Percentiles rank a stretch among this genome's conserved stretches.
phyloP scores from a whole-genome alignment of 2,888 invertebrate species.

The Monochamus alternatus region DNA sequence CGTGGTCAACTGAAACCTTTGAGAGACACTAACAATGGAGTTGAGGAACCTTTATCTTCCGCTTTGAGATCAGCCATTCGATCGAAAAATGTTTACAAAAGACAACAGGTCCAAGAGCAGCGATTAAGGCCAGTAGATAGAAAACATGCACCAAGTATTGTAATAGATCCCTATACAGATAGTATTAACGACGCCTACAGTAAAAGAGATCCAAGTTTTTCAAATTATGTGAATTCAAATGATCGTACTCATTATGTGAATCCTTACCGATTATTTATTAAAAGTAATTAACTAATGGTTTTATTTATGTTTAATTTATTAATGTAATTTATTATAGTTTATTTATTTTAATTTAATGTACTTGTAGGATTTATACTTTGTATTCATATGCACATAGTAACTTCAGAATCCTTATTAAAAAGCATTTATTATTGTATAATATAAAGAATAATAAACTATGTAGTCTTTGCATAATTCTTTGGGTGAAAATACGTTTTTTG shows the following conservation, averaged over 20 bases:
- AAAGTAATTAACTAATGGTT: neutral
- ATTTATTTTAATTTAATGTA: neutral
- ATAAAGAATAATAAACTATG: too few species aligned
- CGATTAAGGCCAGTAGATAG: slow-evolving; percentile 39
- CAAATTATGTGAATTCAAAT: neutral
- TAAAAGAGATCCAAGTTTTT: neutral
- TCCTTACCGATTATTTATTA: slow-evolving; percentile 15
- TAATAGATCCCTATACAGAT: slow-evolving; percentile 1
- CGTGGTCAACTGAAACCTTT: slow-evolving; percentile 39
- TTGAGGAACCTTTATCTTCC: slow-evolving; percentile 17
- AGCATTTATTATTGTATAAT: too few species aligned
- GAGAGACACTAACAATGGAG: neutral
- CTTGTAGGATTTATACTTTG: neutral
- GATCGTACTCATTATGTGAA: neutral
- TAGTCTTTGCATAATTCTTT: too few species aligned
- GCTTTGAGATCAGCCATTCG: slow-evolving; percentile 34
- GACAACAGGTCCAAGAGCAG: slow-evolving; percentile 39
- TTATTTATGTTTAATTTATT: slow-evolving; percentile 10
- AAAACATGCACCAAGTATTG: neutral
- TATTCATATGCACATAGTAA: neutral
- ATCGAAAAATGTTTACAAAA: slow-evolving; percentile 32
- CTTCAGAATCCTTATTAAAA: too few species aligned
- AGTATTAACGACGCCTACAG: neutral
- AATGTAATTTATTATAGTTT: slow-evolving; percentile 22
- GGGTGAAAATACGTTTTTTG: too few species aligned